Percentiles rank a stretch among this genome's conserved stretches.
phyloP scores from a whole-genome alignment of 2,797 vertebrate species.

The Varecia variegata region DNA sequence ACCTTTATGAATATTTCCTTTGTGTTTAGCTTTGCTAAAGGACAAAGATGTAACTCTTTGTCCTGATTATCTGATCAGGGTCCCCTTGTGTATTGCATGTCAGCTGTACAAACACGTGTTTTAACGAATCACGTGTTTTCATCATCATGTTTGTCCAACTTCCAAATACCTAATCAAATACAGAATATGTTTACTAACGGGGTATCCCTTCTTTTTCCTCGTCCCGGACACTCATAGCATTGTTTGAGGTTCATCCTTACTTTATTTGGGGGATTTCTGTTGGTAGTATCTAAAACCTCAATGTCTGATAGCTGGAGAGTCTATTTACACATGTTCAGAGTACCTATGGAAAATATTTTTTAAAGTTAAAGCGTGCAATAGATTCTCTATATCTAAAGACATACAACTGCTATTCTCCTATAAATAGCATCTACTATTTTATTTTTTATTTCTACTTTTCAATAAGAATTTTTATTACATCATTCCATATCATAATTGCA shows the following conservation, averaged over 20 bases:
- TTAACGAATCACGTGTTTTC: slow-evolving; percentile 28
- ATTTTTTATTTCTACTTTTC: slow-evolving; percentile 43
- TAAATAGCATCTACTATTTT: slow-evolving; percentile 21
- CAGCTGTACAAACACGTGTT: background rate
- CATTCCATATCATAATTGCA: slow-evolving; percentile 65
- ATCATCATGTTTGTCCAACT: background rate
- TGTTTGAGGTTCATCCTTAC: background rate
- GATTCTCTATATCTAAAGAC: background rate
- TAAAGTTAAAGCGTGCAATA: background rate
- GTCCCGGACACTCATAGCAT: background rate
- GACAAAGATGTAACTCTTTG: background rate
- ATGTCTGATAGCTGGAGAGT: background rate
- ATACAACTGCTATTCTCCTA: background rate
- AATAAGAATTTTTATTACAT: slow-evolving; percentile 52
- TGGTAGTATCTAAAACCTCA: background rate
- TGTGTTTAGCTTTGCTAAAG: background rate
- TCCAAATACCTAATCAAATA: background rate
- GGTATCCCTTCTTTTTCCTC: background rate
- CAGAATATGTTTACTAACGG: background rate
- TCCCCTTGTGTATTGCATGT: background rate
- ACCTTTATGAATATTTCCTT: background rate
- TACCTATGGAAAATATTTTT: background rate
- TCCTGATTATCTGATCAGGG: background rate
- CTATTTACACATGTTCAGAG: background rate
- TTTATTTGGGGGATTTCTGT: background rate